phyloP scores from a whole-genome alignment of 2,888 invertebrate species.

The Nephrotoma guestfalica region DNA sequence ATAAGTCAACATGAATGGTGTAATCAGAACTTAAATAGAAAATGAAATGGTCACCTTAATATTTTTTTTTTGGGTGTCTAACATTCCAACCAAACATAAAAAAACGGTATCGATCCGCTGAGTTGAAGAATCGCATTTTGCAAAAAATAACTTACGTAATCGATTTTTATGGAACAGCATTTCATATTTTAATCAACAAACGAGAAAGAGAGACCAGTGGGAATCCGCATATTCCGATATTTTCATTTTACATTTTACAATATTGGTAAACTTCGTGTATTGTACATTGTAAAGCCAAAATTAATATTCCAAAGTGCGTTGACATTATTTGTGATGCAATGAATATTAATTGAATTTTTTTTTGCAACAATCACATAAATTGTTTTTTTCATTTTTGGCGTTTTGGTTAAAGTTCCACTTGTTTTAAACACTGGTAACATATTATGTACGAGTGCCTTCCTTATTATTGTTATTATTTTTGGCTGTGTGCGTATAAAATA shows the following conservation, averaged over 20 bases:
- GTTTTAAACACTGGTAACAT: not conserved
- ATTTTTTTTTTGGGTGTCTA: too few species aligned
- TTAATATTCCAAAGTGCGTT: not conserved
- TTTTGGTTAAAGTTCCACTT: not conserved
- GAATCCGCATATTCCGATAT: not conserved
- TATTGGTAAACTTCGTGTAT: not conserved
- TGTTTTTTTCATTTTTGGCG: not conserved
- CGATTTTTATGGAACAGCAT: not conserved
- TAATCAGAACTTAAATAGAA: not conserved
- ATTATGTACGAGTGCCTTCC: not conserved
- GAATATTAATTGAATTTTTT: not conserved
- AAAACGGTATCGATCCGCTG: not conserved
- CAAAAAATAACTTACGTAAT: not conserved
- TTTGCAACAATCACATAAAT: not conserved
- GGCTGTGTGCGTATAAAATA: not conserved
- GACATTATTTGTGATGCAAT: not conserved
- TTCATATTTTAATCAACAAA: not conserved
- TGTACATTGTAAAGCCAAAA: not conserved
- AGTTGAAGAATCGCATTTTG: not conserved
- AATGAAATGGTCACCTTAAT: not conserved
- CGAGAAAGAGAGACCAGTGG: not conserved
- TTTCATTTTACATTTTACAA: not conserved
- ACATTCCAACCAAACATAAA: not conserved
- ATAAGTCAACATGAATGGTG: not conserved
- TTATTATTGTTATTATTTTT: not conserved